Conservation (phyloP, 2,797 vertebrate genomes). For the Vireo griseus region DNA sequence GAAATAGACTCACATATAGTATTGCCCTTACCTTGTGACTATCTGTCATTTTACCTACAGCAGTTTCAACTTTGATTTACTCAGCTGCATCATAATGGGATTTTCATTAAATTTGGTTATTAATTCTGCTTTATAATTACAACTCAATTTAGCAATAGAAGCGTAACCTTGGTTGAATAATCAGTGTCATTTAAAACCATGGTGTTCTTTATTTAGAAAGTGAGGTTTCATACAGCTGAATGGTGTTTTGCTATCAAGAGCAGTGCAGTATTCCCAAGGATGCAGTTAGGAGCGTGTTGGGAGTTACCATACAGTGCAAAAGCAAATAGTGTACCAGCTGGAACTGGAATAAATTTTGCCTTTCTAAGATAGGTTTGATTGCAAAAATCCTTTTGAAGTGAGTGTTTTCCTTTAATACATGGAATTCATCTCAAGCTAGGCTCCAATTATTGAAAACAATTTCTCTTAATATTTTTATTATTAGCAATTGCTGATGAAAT, state of each 20-base stretch:
- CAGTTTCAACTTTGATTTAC: conserved; percentile 23
- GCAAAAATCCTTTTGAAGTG: not conserved
- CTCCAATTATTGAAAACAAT: not conserved
- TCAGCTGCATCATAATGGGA: not conserved
- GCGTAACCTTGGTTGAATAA: conserved; percentile 5
- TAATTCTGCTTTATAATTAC: conserved; percentile 49
- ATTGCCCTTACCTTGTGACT: not conserved
- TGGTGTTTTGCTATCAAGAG: not conserved
- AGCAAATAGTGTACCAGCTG: not conserved
- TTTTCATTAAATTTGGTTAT: conserved; percentile 49
- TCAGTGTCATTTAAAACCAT: not conserved
- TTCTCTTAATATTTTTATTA: not conserved
- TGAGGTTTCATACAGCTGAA: not conserved
- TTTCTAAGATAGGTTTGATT: not conserved
- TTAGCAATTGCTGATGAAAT: not conserved
- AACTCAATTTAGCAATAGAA: conserved; percentile 15
- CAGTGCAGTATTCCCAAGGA: not conserved
- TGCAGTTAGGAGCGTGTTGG: not conserved
- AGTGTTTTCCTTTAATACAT: not conserved
- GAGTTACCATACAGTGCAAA: not conserved
- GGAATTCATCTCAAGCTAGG: not conserved
- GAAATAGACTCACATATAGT: not conserved
- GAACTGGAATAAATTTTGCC: not conserved
- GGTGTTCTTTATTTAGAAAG: conserved; percentile 19
- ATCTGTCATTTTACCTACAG: not conserved